Conservation (phyloP, 2,797 vertebrate genomes). For the Helarctos malayanus region DNA sequence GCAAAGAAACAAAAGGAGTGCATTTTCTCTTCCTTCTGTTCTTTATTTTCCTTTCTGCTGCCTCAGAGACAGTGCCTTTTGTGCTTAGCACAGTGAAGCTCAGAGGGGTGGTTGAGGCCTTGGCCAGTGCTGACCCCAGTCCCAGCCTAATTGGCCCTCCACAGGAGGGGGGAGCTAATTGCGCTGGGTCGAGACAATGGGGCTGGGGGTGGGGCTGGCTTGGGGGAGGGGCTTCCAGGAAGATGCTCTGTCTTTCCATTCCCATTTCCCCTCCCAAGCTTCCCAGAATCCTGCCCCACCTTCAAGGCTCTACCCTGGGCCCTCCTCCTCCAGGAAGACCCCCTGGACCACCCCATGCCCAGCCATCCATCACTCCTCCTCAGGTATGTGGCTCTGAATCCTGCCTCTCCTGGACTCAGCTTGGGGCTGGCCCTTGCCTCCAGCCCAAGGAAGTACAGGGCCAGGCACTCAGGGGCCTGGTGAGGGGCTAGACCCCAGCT, state of each 20-base stretch:
- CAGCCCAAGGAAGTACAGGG: not conserved
- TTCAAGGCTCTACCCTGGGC: not conserved
- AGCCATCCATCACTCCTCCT: not conserved
- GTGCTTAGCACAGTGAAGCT: not conserved
- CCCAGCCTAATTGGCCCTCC: conserved; percentile 39
- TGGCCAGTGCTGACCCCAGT: conserved; percentile 46
- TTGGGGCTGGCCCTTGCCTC: not conserved
- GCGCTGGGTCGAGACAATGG: not conserved
- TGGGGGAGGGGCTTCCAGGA: not conserved
- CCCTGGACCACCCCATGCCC: not conserved
- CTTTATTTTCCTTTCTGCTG: conserved; percentile 12
- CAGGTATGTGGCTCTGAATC: not conserved
- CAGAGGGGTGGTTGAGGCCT: not conserved
- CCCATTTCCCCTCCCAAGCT: not conserved
- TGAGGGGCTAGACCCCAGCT: not conserved
- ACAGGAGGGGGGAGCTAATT: not conserved
- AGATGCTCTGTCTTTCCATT: not conserved
- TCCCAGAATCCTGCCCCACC: not conserved
- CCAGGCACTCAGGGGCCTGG: not conserved
- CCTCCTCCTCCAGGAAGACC: conserved; percentile 30
- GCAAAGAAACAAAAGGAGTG: conserved; percentile 72
- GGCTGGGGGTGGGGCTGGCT: not conserved
- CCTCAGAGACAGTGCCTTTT: conserved; percentile 16
- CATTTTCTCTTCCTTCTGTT: conserved; percentile 35
- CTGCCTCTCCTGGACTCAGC: not conserved